Evolutionary conservation across 2,888 invertebrate species (phyloP).

Genomic region (Cylindroiulus punctatus): DNA sequence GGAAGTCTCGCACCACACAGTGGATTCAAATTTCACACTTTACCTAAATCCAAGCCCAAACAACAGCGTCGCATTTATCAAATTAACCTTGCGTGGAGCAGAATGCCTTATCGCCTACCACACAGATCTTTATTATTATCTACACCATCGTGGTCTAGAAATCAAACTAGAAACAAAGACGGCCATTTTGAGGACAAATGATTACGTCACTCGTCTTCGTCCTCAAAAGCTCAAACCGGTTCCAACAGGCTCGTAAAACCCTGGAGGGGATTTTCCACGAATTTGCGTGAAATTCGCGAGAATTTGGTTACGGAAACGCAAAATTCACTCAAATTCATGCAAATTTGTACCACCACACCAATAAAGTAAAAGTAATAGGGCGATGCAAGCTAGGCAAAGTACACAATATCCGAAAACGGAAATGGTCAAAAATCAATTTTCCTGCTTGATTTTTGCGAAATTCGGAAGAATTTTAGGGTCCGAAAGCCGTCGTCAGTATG

Average conservation of each 20-base stretch:
- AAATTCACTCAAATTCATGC: conserved; percentile 50
- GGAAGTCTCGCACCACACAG: background rate
- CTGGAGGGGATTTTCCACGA: background rate
- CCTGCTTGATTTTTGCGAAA: background rate
- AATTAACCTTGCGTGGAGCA: background rate
- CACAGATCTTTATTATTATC: background rate
- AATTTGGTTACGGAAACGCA: conserved; percentile 2
- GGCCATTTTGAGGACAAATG: background rate
- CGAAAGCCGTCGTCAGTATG: background rate
- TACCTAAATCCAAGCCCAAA: background rate
- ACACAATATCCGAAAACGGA: background rate
- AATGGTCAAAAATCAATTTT: background rate
- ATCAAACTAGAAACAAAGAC: background rate
- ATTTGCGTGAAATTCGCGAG: background rate
- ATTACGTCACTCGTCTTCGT: background rate
- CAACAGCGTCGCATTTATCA: background rate
- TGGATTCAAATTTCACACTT: background rate
- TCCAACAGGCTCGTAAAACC: background rate
- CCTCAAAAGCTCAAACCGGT: background rate
- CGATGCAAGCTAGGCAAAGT: conserved; percentile 36
- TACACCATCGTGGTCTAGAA: background rate
- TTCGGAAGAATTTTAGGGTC: background rate
- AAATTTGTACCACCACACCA: conserved; percentile 50
- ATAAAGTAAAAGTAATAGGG: background rate
- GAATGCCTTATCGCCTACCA: background rate